Percentiles rank a stretch among this genome's conserved stretches.
phyloP scores from a whole-genome alignment of 2,888 invertebrate species.

The Thera obeliscata region DNA sequence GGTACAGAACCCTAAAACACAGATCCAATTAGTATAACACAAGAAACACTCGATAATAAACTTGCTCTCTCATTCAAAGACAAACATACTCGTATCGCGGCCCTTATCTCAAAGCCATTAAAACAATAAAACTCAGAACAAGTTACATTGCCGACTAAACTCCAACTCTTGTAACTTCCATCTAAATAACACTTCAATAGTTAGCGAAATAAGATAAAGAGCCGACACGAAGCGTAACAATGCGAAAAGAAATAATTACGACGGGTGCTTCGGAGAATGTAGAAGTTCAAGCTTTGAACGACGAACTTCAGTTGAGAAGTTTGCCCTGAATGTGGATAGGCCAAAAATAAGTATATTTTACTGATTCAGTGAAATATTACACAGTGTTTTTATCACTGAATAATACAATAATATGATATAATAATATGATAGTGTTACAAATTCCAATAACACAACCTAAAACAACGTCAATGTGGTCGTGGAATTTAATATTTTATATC shows the following conservation, averaged over 20 bases:
- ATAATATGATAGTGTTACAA: not conserved
- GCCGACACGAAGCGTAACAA: conserved; percentile 26
- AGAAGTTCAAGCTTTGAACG: conserved; percentile 15
- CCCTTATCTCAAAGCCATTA: conserved; percentile 41
- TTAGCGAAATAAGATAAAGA: conserved; percentile 41
- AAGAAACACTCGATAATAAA: conserved; percentile 20
- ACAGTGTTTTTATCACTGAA: not conserved
- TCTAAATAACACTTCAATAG: conserved; percentile 43
- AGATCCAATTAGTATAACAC: conserved; percentile 4
- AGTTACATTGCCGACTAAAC: conserved; percentile 39
- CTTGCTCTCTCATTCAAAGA: conserved; percentile 15
- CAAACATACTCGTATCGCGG: conserved; percentile 28
- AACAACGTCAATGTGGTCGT: too few relatives aligned
- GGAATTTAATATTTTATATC: too few relatives aligned
- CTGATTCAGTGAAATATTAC: not conserved
- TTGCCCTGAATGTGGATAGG: not conserved
- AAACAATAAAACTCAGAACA: conserved; percentile 41
- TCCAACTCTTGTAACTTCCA: conserved; percentile 26
- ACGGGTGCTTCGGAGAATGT: conserved; percentile 8
- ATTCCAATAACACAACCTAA: not conserved
- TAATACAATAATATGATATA: too few relatives aligned
- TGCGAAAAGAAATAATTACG: conserved; percentile 35
- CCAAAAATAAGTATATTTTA: not conserved
- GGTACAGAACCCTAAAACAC: not conserved
- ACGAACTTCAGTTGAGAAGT: conserved; percentile 11